Base-by-base conservation (phyloP, 2,888 invertebrate genomes). In the Caenorhabditis imperialis region DNA sequence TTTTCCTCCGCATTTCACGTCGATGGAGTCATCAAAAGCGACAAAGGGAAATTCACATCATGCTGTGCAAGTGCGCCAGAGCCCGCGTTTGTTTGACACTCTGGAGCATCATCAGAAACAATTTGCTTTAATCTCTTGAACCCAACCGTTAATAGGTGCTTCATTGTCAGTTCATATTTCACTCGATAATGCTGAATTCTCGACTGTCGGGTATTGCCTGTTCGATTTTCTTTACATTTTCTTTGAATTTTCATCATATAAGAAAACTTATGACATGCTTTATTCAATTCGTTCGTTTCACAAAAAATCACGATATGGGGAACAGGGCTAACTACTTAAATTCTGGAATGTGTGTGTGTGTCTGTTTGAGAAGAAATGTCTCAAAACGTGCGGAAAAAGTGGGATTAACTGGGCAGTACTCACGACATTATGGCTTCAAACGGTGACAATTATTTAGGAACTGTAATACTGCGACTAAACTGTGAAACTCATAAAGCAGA, bases 1-100 rank as follows among this genome's bases (percentile, higher is more conserved):
- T 80, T 83, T 61, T 76, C 84, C 7, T 82, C 86, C 14, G 88
- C 88, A 4, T 88, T 88, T 69, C 88, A 88, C 65, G 84, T 88
- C 20, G 87, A 88, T 61, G 88, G 88, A 14, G 88, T 88, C 27
- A 81, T 88, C 27, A 79, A 84, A 37, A 80, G 80, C 54, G 85
- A 87, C 60, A 79, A 76, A 47, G 58, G 63, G 14, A 73, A 63
- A 38, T 38, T 73, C 27, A 45, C 62, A 5, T 79, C 79, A 23
- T 81, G 81, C 44, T 81, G 81, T 54, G 47, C 62, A 25, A 65
- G 70, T 44, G 74, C 57, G 25, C 74, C 71, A 38, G 72, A 77
- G 27, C 77, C 71, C 4, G 74, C 69, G 27, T 75, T 74, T 22
- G 74, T 77, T 3, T 77, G 44, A 67, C 45, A 30, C 10, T 30